Base-by-base conservation (phyloP, 2,888 invertebrate genomes). In the Cantharis lateralis region DNA sequence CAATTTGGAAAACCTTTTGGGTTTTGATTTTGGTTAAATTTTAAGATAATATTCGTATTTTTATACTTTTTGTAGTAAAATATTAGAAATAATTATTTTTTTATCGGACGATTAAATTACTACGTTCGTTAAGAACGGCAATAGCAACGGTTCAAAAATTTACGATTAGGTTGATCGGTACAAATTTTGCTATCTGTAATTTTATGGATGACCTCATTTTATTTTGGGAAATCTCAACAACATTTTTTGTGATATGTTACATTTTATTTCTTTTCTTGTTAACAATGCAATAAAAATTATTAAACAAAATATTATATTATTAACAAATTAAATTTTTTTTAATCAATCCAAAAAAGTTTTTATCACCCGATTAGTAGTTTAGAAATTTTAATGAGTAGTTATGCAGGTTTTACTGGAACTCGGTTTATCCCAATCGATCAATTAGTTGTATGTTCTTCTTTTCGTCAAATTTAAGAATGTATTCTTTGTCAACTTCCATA, bases 1-100 rank as follows among this genome's bases (percentile, higher is more conserved):
- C 83, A 91, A 92, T 79, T 86, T 95, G 78, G 93, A 95, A 80
- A 93, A 94, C 84, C 92, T 95, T 68, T 89, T 96, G 18, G 95
- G 95, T 1, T 95, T 93, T 85, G 95, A 95, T 87, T 89, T 95
- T 82, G 95, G 93, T 10, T 93, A 88, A 87, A 24, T 20, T 18
- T 66, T 62, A 11, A 28, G 48, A 10, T 15, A 32, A 13, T 13
- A 32, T 32, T 32, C 15, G 16, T 69, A 69, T 69, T 26, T 66
- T 66, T 66, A 20, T 66, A 18, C 64, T 66, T 66, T 20, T 66
- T 20, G n/a, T 66, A 66, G n/a, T n/a, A 2, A 18, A 66, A 11
- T 66, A 24, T n/a, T 20, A 66, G n/a, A 66, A 24, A 24, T 10
- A 66, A 20, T 20, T 20, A n/a, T 48, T 48, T 32, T 32, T 48